Conservation (phyloP, 2,888 invertebrate species). For the Meta bourneti region DNA sequence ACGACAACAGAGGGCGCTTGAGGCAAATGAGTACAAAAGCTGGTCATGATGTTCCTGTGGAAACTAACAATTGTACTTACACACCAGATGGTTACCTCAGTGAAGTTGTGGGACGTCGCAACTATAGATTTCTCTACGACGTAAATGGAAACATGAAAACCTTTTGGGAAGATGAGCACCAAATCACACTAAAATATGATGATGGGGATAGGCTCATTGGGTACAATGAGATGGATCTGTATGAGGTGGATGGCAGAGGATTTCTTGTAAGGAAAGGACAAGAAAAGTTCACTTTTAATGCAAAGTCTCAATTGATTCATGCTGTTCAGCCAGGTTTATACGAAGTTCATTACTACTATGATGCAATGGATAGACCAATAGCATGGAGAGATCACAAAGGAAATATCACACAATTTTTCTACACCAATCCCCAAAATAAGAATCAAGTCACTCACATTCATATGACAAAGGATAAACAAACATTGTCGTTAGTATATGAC, state of each 20-base stretch:
- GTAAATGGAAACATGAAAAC: constrained; percentile 91
- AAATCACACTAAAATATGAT: constrained; percentile 80
- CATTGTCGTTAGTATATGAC: constrained; percentile 95
- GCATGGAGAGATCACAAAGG: constrained; percentile 95
- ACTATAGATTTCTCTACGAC: constrained; percentile 95
- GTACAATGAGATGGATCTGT: constrained; percentile 79
- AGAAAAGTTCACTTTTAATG: constrained; percentile 95
- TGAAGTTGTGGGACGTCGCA: constrained; percentile 92
- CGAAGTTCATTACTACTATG: constrained; percentile 91
- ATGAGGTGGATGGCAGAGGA: constrained; percentile 90
- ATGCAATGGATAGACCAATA: constrained; percentile 92
- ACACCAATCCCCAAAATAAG: constrained; percentile 91
- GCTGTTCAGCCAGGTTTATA: constrained; percentile 93
- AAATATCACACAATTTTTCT: constrained; percentile 97
- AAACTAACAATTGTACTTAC: constrained; percentile 92
- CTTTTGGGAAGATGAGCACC: constrained; percentile 79
- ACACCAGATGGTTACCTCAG: constrained; percentile 97
- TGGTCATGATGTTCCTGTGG: constrained; percentile 92
- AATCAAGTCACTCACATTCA: constrained; percentile 95
- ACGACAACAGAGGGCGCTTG: constrained; percentile 81
- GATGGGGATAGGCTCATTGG: constrained; percentile 80
- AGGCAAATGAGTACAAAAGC: constrained; percentile 89
- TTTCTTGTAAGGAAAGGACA: constrained; percentile 95
- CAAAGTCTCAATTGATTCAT: constrained; percentile 92
- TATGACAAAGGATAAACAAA: constrained; percentile 93